Evolutionary conservation across 2,113 vertebrate species (phyloP), one percentile per base, ranked within the genome.

Genomic region (Semicossyphus pulcher): DNA sequence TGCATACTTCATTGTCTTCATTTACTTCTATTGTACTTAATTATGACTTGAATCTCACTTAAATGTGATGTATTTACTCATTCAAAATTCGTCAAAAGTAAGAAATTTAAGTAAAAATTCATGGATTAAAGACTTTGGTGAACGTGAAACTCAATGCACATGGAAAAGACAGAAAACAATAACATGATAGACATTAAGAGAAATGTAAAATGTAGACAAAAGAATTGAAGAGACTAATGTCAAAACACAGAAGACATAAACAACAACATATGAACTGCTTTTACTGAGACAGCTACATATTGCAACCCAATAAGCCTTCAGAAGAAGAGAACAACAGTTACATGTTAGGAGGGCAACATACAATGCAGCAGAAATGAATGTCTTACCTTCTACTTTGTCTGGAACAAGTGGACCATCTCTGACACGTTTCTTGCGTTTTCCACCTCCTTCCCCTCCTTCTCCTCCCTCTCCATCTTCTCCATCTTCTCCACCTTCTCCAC

Each of bases 311-410:
- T 23, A 23, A 36, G 1, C 31, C 18, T 21, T 44, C 1, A 12
- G 23, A 2, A 53, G 21, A 67, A 26, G 1, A n/a, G n/a, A n/a
- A n/a, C 8, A 37, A 4, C 12, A 37, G 36, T 4, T 37, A 37
- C 10, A 37, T 37, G 10, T 37, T 14, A n/a, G 12, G 36, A 37
- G 36, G 36, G 18, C 9, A 21, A 47, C 20, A 47, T 23, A 6
- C 12, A 26, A 28, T 1, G 11, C 10, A 49, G 1, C 10, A 56
- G 54, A 4, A 53, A 23, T 37, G 0, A 7, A 23, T 57, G 57
- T 49, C 87, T 89, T 91, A 94, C 93, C 94, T 91, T 57, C 64
- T 7, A 76, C 74, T 26, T 81, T 85, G 0, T 93, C 91, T 39
- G 83, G 57, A 36, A 86, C 72, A 23, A 90, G 84, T 58, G 72